These are phyloP conservation scores for Acipenser transmontanus DNA, from an alignment of 2,797 vertebrate species.

Conservation along the genomic window DNA sequence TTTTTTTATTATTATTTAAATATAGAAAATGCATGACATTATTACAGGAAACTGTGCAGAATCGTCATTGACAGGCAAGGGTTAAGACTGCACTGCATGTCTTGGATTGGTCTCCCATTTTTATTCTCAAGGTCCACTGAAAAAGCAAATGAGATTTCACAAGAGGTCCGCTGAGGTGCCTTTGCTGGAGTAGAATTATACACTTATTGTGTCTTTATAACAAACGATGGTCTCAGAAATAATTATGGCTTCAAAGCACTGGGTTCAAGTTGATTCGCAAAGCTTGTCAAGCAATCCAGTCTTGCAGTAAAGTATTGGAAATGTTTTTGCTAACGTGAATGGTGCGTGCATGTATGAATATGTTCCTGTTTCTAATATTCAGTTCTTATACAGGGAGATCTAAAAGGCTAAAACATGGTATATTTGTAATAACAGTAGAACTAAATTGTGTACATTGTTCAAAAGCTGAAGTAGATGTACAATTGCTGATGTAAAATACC, in stretches of 20 bases:
- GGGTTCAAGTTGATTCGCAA: background rate
- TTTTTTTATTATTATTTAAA: too few species aligned
- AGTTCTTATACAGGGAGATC: background rate
- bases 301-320: too few species aligned
- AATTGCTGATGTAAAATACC: background rate
- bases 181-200: background rate
- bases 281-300: background rate
- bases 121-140: background rate
- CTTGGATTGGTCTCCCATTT: background rate
- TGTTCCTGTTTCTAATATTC: background rate
- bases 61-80: background rate
- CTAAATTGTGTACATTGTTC: background rate
- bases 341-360: background rate
- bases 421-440: constrained; percentile 3
- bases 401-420: background rate
- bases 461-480: background rate
- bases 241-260: background rate
- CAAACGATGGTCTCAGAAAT: background rate
- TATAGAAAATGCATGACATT: background rate
- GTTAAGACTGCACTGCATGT: background rate
- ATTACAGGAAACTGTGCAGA: background rate
- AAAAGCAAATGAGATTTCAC: constrained; percentile 1
- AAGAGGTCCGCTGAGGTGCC: background rate
- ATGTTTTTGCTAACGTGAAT: too few species aligned
- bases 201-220: constrained; percentile 1